Base-by-base conservation (phyloP, 2,113 vertebrate genomes). In the Oncorhynchus gorbuscha region DNA sequence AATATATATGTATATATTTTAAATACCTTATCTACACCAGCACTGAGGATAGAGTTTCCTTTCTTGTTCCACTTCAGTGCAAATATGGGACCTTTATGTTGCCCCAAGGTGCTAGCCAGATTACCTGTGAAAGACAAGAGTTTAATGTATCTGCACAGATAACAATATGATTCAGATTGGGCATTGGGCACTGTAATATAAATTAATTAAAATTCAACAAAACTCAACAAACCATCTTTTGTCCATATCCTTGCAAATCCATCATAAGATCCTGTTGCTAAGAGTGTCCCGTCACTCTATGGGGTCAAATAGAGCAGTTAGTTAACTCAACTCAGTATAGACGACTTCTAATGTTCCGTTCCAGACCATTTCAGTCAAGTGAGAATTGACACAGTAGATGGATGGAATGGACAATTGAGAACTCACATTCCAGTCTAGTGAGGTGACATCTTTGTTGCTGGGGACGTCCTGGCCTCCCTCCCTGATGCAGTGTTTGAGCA, bases 41-140 rank as follows among this genome's bases (percentile, higher is more conserved):
- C 97, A 82, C 97, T 99, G 93, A 99, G 91, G 89, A 99, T 99
- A 71, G 94, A 97, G 91, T 98, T 98, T 90, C 97, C 97, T 91
- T 98, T 98, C 90, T 96, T 98, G 92, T 99, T 99, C 97, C 97
- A 99, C 85, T 99, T 98, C 90, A 99, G 93, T 90, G 97, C 97
- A 92, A 99, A 99, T 93, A 99, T 99, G 78, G 97, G 97, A 85
- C 97, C 97, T 95, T 99, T 99, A 85, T 99, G 97, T 81, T 99
- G 97, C 75, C 97, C 97, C 90, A 99, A 94, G 84, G 97, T 99
- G 93, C 97, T 98, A 78, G 97, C 96, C 87, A 99, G 94, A 87
- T 98, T 98, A 84, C 97, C 97, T 99, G 88, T 51, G 65, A 48
- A 65, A 76, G 80, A 84, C 76, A 32, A 89, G 64, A 69, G 14